Percentiles rank a stretch among this genome's conserved stretches.
These are phyloP conservation scores for Drosophila guanche DNA, from an alignment of 1,140 invertebrate species.

Conservation along the genomic window DNA sequence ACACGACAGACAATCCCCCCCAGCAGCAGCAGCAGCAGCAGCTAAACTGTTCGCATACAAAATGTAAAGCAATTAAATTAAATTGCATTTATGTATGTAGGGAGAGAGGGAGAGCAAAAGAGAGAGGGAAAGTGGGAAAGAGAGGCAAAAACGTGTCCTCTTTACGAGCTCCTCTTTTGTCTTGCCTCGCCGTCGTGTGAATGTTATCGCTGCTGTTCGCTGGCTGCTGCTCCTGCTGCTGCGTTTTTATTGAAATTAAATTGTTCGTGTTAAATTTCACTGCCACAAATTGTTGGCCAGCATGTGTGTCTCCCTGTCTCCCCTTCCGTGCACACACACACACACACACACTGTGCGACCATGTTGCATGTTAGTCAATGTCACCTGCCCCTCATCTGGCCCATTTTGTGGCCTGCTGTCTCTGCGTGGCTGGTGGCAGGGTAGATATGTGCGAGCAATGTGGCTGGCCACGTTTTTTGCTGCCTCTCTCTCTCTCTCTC, in stretches of 20 bases:
- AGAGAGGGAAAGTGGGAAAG: too few species aligned
- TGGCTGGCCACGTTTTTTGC: too few species aligned
- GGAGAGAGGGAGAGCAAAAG: too few species aligned
- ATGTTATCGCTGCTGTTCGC: slow-evolving; percentile 13
- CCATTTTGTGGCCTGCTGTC: too few species aligned
- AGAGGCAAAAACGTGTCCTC: slow-evolving; percentile 40
- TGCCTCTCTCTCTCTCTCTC: too few species aligned
- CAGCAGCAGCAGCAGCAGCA: background rate
- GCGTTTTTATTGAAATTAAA: slow-evolving; percentile 78
- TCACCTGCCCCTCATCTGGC: slow-evolving; percentile 16
- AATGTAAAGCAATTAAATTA: slow-evolving; percentile 75
- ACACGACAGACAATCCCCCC: slow-evolving; percentile 6
- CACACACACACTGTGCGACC: slow-evolving; percentile 6
- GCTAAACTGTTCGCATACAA: slow-evolving; percentile 23
- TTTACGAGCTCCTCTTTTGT: slow-evolving; percentile 63
- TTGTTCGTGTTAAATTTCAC: slow-evolving; percentile 75
- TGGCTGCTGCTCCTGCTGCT: slow-evolving; percentile 23
- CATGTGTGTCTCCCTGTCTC: slow-evolving; percentile 26
- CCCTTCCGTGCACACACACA: slow-evolving; percentile 1
- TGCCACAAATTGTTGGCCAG: slow-evolving; percentile 66
- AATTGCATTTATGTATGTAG: slow-evolving; percentile 56
- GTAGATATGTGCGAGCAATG: too few species aligned
- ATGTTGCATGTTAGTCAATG: slow-evolving; percentile 47
- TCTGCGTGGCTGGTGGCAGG: too few species aligned
- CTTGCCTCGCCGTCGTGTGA: slow-evolving; percentile 20